These are phyloP conservation scores for Bombus pyrosoma DNA, from an alignment of 1,140 invertebrate species.

Conservation along the genomic window DNA sequence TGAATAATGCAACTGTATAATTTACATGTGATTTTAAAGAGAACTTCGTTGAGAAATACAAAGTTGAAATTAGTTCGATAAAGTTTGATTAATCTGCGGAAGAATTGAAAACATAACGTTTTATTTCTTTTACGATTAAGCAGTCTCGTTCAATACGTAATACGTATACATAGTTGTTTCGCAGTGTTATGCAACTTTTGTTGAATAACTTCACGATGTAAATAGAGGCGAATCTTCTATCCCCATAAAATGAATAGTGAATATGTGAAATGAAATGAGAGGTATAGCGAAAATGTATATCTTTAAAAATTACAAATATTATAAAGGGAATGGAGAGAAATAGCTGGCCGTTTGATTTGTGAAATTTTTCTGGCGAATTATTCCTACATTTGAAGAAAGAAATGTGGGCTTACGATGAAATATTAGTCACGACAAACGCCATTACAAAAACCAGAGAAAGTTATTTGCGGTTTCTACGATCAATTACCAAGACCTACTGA, in stretches of 20 bases:
- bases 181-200: background rate
- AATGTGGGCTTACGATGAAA: background rate
- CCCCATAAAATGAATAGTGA: too few relatives aligned
- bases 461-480: constrained; percentile 31
- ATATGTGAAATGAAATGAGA: too few relatives aligned
- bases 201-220: background rate
- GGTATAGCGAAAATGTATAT: too few relatives aligned
- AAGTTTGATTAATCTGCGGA: fast-evolving
- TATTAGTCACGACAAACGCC: background rate
- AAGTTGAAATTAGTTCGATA: background rate
- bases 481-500: constrained; percentile 20
- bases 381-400: background rate
- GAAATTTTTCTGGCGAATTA: background rate
- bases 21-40: background rate
- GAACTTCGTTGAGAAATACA: background rate
- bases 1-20: background rate
- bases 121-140: background rate
- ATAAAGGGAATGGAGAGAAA: too few relatives aligned
- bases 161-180: background rate
- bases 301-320: too few relatives aligned
- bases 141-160: background rate
- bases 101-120: background rate
- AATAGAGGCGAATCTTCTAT: too few relatives aligned
- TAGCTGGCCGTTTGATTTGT: too few relatives aligned
- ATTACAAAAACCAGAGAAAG: constrained; percentile 31